Evolutionary conservation across 2,888 invertebrate species (phyloP).

Genomic region (Pocota personata): DNA sequence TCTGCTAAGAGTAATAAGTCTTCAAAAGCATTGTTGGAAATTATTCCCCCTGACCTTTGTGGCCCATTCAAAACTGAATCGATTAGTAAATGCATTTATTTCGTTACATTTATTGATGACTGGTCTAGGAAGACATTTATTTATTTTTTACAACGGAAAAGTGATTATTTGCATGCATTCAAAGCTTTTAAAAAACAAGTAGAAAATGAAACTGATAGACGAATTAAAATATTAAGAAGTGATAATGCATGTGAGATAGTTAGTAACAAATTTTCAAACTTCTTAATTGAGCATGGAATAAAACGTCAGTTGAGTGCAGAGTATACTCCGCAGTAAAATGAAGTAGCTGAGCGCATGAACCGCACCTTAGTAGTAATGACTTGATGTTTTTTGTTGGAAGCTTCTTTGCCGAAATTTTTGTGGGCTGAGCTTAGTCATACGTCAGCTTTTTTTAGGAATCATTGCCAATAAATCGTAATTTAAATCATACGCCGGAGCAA

Average conservation of each 20-base stretch:
- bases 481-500: conserved; percentile 46
- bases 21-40: conserved; percentile 21
- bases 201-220: not conserved
- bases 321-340: too few species aligned
- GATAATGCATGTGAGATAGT: not conserved
- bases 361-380: too few species aligned
- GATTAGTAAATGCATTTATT: not conserved
- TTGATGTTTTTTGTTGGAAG: too few species aligned
- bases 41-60: conserved; percentile 24
- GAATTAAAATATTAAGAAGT: not conserved
- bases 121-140: not conserved
- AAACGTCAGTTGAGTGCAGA: not conserved
- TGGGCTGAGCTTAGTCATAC: too few species aligned
- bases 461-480: conserved; percentile 50
- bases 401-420: too few species aligned
- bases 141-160: not conserved
- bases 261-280: too few species aligned
- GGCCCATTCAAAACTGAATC: not conserved
- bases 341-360: too few species aligned
- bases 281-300: too few species aligned
- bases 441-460: conserved; percentile 28
- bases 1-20: conserved; percentile 13
- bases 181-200: not conserved
- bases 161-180: not conserved
- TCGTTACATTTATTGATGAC: not conserved